Evolutionary conservation across 2,797 vertebrate genomes (phyloP).

Genomic region (Xenopus petersii): DNA sequence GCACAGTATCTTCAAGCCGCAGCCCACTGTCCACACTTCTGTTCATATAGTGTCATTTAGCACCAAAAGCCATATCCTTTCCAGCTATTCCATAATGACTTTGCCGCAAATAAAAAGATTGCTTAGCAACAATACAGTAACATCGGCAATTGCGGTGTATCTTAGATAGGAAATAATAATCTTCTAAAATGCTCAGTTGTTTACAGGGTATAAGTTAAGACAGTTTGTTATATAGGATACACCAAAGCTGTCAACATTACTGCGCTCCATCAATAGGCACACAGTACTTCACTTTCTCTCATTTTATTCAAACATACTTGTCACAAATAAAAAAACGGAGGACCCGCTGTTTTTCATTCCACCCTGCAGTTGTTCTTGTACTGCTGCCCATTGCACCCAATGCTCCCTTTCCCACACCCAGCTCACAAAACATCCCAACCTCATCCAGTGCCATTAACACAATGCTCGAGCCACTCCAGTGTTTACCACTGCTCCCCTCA

Average conservation of each 20-base stretch:
- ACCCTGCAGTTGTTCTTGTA: no score
- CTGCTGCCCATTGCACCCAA: not conserved
- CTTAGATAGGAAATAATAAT: no score
- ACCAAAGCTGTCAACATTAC: no score
- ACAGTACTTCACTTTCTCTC: not conserved
- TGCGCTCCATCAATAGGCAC: not conserved
- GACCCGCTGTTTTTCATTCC: no score
- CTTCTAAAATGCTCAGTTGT: no score
- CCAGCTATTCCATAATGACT: not conserved
- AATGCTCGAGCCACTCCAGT: not conserved
- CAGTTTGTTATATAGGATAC: no score
- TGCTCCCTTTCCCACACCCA: not conserved
- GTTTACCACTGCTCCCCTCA: slow-evolving; percentile 3
- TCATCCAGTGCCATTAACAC: not conserved
- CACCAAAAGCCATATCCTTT: not conserved
- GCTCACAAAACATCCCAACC: not conserved
- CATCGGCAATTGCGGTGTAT: no score
- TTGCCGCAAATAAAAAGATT: no score
- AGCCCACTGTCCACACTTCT: no score
- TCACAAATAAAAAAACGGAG: not conserved
- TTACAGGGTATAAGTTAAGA: no score
- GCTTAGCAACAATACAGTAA: no score
- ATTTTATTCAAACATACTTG: not conserved
- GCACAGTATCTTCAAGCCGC: no score
- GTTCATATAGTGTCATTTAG: not conserved